Evolutionary conservation across 2,888 invertebrate genomes (phyloP).

Genomic region (Tachina lurida): DNA sequence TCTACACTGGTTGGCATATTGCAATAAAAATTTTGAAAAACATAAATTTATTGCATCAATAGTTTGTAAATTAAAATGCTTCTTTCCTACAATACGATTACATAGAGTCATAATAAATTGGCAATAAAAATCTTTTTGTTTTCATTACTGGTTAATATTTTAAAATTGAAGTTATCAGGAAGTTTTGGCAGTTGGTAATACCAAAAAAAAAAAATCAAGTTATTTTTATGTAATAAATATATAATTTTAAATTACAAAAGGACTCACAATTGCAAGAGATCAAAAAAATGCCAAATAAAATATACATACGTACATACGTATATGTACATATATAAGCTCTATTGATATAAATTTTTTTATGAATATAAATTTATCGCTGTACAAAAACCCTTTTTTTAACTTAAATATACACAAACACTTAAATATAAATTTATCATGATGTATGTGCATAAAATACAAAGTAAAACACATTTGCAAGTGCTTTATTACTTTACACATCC

Average conservation of each 20-base stretch:
- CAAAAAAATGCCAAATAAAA: not conserved
- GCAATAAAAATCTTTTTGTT: not conserved
- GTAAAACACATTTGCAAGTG: slow-evolving; percentile 36
- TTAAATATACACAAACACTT: not conserved
- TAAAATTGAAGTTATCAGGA: slow-evolving; percentile 7
- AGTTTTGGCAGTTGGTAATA: not conserved
- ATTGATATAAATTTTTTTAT: slow-evolving; percentile 7
- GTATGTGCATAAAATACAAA: slow-evolving; percentile 15
- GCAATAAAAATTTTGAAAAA: slow-evolving; percentile 21
- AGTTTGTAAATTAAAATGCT: slow-evolving; percentile 27
- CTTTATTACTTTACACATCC: not conserved
- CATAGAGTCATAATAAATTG: slow-evolving; percentile 12
- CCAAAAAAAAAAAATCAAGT: not conserved
- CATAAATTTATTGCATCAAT: slow-evolving; percentile 41
- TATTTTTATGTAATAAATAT: not conserved
- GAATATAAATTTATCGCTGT: not conserved
- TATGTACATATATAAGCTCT: not conserved
- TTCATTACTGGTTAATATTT: slow-evolving; percentile 1
- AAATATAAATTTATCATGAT: slow-evolving; percentile 43
- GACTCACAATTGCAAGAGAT: not conserved
- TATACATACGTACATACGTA: not conserved
- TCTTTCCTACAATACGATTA: not conserved
- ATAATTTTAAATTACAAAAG: not conserved
- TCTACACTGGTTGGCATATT: slow-evolving; percentile 5
- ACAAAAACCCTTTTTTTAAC: slow-evolving; percentile 6